phyloP scores from a whole-genome alignment of 2,888 invertebrate genomes.

The Mayetiola destructor region DNA sequence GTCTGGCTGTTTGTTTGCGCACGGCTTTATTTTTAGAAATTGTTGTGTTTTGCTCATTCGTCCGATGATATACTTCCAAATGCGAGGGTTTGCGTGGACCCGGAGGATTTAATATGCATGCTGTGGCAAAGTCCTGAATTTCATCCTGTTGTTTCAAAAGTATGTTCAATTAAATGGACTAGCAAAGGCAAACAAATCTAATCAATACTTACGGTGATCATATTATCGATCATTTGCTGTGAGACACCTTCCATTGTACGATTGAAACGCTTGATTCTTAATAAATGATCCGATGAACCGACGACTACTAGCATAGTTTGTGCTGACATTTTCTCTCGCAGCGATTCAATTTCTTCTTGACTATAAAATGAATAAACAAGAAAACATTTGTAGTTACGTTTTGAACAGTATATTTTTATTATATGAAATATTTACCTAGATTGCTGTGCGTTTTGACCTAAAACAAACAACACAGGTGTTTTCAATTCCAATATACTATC shows the following conservation, averaged over 20 bases:
- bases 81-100: conserved; percentile 28
- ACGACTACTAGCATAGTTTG: conserved; percentile 63
- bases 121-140: conserved; percentile 48
- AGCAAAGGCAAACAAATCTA: not conserved
- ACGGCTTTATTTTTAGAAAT: too few relatives aligned
- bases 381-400: not conserved
- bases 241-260: conserved; percentile 60
- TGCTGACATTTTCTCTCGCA: conserved; percentile 59
- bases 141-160: conserved; percentile 40
- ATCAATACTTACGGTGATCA: conserved; percentile 24
- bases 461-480: conserved; percentile 60
- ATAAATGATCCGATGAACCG: conserved; percentile 61
- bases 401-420: not conserved
- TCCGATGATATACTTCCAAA: not conserved
- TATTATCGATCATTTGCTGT: conserved; percentile 63
- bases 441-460: conserved; percentile 57
- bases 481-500: conserved; percentile 57
- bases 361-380: conserved; percentile 36
- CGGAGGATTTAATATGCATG: conserved; percentile 44
- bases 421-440: conserved; percentile 34
- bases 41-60: too few relatives aligned
- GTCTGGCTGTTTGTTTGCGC: too few relatives aligned
- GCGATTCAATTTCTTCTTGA: conserved; percentile 60
- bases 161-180: not conserved
- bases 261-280: conserved; percentile 54